Conservation (phyloP, 64 coral and sea anemone species). For the Porites lutea region DNA sequence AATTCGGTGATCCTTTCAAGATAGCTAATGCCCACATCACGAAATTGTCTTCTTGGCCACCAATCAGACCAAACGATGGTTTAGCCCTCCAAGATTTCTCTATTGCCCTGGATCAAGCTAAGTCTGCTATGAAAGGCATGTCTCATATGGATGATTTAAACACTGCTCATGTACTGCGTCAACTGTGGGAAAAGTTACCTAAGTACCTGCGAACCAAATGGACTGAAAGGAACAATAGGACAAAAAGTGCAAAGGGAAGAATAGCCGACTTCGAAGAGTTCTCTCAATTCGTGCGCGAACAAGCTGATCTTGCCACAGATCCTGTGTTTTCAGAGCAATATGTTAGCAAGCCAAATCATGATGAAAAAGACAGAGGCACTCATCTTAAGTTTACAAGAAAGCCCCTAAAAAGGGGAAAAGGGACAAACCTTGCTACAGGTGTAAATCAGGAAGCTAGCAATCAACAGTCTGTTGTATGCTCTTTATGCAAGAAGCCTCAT, state of each 20-base stretch:
- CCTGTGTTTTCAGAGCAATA: constrained; percentile 59
- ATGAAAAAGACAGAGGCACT: constrained; percentile 1
- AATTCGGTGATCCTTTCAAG: constrained; percentile 60
- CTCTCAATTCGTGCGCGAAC: constrained; percentile 60
- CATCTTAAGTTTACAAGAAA: constrained; percentile 6
- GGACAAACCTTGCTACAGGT: constrained; percentile 5
- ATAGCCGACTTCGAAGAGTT: constrained; percentile 79
- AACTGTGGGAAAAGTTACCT: constrained; percentile 74
- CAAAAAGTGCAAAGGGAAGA: constrained; percentile 31
- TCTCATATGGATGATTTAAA: constrained; percentile 58
- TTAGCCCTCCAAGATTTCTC: constrained; percentile 52
- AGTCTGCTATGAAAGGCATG: constrained; percentile 50
- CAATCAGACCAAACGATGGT: constrained; percentile 64
- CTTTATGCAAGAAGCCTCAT: constrained; percentile 39
- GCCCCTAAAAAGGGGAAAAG: not conserved
- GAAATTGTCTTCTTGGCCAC: constrained; percentile 46
- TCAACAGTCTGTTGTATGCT: not conserved
- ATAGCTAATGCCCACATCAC: constrained; percentile 65
- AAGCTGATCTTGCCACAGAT: constrained; percentile 59
- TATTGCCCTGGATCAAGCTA: constrained; percentile 45
- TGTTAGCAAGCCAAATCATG: constrained; percentile 7
- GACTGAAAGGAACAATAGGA: constrained; percentile 42
- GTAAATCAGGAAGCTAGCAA: not conserved
- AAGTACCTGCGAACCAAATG: too few relatives aligned
- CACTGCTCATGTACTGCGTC: constrained; percentile 60